A percentile compares a stretch with the other conserved stretches of the same genome.
Conservation (phyloP, 2,797 vertebrate genomes). For the Chelon auratus region DNA sequence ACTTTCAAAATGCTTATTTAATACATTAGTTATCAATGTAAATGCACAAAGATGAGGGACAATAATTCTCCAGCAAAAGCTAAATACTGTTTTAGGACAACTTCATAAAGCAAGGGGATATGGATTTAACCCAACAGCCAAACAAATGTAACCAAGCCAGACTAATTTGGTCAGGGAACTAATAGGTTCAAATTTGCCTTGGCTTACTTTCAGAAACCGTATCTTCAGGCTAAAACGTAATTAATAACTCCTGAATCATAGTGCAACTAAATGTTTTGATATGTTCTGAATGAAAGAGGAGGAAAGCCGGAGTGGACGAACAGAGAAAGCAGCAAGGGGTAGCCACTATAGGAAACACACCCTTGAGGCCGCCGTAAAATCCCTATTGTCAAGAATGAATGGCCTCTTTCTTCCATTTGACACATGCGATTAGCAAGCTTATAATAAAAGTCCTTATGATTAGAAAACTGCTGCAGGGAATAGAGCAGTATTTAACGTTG, state of each 20-base stretch:
- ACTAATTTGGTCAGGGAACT: constrained; percentile 1
- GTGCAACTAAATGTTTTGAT: constrained; percentile 16
- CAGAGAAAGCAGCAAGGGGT: constrained; percentile 33
- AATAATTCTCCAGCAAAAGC: no score
- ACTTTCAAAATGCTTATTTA: constrained; percentile 52
- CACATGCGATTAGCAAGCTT: constrained; percentile 73
- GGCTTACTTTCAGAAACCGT: background rate
- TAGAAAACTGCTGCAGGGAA: constrained; percentile 44
- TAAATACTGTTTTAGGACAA: constrained; percentile 10
- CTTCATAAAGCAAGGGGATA: constrained; percentile 6
- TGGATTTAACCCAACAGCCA: constrained; percentile 7
- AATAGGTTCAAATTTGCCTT: constrained; percentile 6
- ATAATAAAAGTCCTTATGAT: constrained; percentile 51
- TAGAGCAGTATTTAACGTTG: no score
- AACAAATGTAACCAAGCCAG: constrained; percentile 38
- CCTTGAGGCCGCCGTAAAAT: constrained; percentile 70
- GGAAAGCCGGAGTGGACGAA: constrained; percentile 36
- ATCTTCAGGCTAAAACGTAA: constrained; percentile 21
- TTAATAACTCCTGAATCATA: constrained; percentile 27
- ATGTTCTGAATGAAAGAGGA: constrained; percentile 26
- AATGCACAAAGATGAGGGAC: constrained; percentile 14
- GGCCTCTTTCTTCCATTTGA: constrained; percentile 69
- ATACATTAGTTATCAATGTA: constrained; percentile 66
- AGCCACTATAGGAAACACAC: constrained; percentile 56
- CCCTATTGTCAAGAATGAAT: constrained; percentile 74